A percentile compares a stretch with the other conserved stretches of the same genome.
These are phyloP conservation scores for Autographa pulchrina DNA, from an alignment of 2,888 invertebrate species.

Conservation along the genomic window DNA sequence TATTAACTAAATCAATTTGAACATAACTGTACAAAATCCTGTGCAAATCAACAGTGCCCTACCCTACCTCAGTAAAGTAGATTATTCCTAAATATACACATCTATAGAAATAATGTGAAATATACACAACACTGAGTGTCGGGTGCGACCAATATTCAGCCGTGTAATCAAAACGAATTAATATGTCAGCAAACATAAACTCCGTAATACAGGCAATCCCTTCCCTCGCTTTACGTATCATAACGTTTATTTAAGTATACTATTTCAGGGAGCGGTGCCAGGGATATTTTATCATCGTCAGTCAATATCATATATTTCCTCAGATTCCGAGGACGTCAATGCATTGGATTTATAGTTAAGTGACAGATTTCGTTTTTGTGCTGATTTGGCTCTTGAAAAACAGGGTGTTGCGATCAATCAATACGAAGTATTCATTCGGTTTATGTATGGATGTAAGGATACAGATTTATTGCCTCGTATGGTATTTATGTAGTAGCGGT, in stretches of 20 bases:
- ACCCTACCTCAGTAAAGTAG: background rate
- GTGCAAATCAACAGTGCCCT: background rate
- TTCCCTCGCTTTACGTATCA: slow-evolving; percentile 38
- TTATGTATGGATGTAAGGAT: background rate
- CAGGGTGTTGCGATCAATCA: slow-evolving; percentile 2
- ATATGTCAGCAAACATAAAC: slow-evolving; percentile 42
- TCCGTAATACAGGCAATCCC: slow-evolving; percentile 39
- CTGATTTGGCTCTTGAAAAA: slow-evolving; percentile 13
- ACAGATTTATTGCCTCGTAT: slow-evolving; percentile 1
- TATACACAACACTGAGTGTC: slow-evolving; percentile 8
- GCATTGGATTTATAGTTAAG: slow-evolving; percentile 31
- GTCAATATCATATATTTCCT: slow-evolving; percentile 33
- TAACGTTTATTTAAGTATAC: slow-evolving; percentile 52
- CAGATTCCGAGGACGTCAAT: slow-evolving; percentile 33
- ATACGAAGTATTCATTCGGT: background rate
- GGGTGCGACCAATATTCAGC: slow-evolving; percentile 34
- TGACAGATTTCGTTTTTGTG: slow-evolving; percentile 18
- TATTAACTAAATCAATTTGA: background rate
- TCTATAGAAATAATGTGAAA: slow-evolving; percentile 22
- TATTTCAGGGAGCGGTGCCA: slow-evolving; percentile 28
- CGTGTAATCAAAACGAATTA: slow-evolving; percentile 48
- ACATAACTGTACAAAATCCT: background rate
- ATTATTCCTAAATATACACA: slow-evolving; percentile 15
- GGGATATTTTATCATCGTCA: slow-evolving; percentile 43
- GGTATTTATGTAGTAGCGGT: slow-evolving; percentile 4